Conservation (phyloP, 2,113 vertebrate genomes). For the Noctilio leporinus region DNA sequence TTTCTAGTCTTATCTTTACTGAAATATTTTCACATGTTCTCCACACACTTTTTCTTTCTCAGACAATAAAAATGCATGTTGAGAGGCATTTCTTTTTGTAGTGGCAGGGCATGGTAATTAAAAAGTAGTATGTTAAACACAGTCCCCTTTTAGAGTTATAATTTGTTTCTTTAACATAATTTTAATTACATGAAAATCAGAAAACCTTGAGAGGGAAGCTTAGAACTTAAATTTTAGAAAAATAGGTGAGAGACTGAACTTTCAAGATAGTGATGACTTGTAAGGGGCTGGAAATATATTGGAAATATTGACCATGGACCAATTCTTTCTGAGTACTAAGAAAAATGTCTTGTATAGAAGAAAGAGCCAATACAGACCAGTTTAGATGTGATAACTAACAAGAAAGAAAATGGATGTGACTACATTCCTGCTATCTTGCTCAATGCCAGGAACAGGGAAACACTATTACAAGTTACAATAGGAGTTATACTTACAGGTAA, state of each 20-base stretch:
- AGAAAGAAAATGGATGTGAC: background rate
- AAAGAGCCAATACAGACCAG: background rate
- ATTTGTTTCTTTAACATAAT: background rate
- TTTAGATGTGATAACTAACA: background rate
- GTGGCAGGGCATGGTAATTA: background rate
- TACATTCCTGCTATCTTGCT: background rate
- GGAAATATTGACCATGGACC: background rate
- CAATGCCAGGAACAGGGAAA: background rate
- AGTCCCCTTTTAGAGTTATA: background rate
- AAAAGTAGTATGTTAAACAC: background rate
- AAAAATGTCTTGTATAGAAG: background rate
- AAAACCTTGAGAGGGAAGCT: background rate
- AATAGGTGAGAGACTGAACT: background rate
- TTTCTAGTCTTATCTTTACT: constrained; percentile 2
- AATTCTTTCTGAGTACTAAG: background rate
- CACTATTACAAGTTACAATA: background rate
- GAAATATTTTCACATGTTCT: constrained; percentile 27
- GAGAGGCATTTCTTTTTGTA: background rate
- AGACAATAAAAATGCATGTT: constrained; percentile 2
- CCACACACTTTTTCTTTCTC: background rate
- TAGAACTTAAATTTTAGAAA: background rate
- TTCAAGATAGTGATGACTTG: background rate
- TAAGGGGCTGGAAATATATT: background rate
- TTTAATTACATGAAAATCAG: background rate
- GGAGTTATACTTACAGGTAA: background rate